Evolutionary conservation across 2,113 vertebrate species (phyloP), one percentile per base, ranked within the genome.

Genomic region (Carettochelys insculpta): DNA sequence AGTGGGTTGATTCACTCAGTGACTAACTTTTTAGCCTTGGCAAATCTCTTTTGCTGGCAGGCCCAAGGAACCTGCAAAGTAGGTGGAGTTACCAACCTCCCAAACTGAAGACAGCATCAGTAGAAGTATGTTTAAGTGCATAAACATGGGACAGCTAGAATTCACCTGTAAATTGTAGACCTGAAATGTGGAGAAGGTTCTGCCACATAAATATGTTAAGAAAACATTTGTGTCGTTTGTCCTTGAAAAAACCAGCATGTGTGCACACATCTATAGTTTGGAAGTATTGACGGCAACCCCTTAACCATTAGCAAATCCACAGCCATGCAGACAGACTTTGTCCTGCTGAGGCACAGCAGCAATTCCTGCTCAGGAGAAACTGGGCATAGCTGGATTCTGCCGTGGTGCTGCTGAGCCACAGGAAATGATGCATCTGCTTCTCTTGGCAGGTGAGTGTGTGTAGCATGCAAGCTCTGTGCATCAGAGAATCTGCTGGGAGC

Each of bases 371-470:
- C 98, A 85, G 0, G 97, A 45, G 0, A 95, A 97, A 76, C 98
- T 98, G 1, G 98, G 96, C 8, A 98, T 19, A 50, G 99, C 98
- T 98, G 97, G 98, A 99, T 94, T 99, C 96, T 1, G 98, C 97
- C 94, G 99, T 99, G 77, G 98, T 98, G 83, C 98, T 98, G 94
- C 13, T 14, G 12, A 96, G 95, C 80, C 98, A 98, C 90, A 98
- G 47, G 54, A 98, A 98, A 86, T 98, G 98, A 53, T 98, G 94
- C 38, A 99, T 65, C 53, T 92, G 97, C 90, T 98, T 96, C 5
- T 98, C 98, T 88, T 96, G 98, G 94, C 98, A 99, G 9, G 96
- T 97, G 27, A 99, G 97, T 97, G 98, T 38, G 88, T 81, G n/a
- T 92, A 97, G 93, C 97, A 98, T 97, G 65, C 8, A 97, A 81